Conservation (phyloP, 2,113 vertebrate genomes). For the Ptilonorhynchus violaceus region DNA sequence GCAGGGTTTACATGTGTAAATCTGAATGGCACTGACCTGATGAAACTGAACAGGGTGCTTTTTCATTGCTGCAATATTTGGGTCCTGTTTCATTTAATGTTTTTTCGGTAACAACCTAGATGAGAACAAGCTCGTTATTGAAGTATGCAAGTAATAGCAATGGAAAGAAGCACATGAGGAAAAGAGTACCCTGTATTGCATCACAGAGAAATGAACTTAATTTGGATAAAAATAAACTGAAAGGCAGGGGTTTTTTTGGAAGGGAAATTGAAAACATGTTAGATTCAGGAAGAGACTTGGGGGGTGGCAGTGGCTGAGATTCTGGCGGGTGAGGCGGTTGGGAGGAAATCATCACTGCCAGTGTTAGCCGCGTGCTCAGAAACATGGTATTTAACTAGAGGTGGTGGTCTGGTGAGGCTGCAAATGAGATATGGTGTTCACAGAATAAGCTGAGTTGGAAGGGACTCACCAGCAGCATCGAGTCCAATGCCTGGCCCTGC, state of each 20-base stretch:
- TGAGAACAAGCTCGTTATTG: background rate
- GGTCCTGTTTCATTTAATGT: background rate
- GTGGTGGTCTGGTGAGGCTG: background rate
- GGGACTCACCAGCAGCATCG: too few relatives aligned
- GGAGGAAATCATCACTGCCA: background rate
- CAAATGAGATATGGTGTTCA: background rate
- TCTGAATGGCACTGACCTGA: background rate
- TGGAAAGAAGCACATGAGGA: background rate
- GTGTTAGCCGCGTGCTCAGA: background rate
- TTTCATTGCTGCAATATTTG: background rate
- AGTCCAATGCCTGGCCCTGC: too few relatives aligned
- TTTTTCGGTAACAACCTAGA: background rate
- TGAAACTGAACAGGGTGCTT: background rate
- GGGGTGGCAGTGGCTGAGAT: background rate
- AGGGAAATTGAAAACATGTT: background rate
- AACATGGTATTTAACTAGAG: fast-evolving
- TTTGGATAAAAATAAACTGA: background rate
- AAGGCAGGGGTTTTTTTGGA: background rate
- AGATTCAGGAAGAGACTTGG: background rate
- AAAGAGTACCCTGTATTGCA: background rate
- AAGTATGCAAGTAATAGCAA: background rate
- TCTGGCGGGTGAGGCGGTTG: background rate
- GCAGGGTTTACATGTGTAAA: background rate
- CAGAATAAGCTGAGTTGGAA: background rate
- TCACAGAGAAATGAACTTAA: background rate